Conservation (phyloP, 2,888 invertebrate species). For the Cataglyphis cursor region DNA sequence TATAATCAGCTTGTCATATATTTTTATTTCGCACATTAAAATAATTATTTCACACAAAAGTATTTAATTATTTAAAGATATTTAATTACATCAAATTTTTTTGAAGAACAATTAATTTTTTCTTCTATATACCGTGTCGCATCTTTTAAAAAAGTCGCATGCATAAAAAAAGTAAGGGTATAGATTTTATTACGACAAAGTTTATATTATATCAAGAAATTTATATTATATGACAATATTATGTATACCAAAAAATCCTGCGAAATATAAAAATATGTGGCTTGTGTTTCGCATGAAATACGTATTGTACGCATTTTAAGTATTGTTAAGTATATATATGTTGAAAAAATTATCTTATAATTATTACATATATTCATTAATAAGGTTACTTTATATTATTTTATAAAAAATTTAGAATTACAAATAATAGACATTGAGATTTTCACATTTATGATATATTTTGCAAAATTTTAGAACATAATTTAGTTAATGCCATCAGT, state of each 20-base stretch:
- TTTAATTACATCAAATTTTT: not conserved
- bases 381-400: not conserved
- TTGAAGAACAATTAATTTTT: not conserved
- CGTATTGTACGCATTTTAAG: conserved; percentile 15
- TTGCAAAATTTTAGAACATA: not conserved
- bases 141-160: not conserved
- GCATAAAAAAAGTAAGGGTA: not conserved
- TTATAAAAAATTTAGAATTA: not conserved
- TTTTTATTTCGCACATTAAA: not conserved
- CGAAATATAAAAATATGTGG: conserved; percentile 7
- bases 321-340: conserved; percentile 12
- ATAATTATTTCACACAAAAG: not conserved
- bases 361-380: not conserved
- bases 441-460: conserved; percentile 1
- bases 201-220: not conserved
- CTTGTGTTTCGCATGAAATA: not conserved
- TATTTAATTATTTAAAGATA: not conserved
- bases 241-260: conserved; percentile 13
- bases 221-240: conserved; percentile 28
- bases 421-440: not conserved
- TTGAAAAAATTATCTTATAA: not conserved
- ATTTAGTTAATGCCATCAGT: not conserved
- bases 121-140: not conserved
- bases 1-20: not conserved
- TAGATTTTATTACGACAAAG: conserved; percentile 13